Percentiles rank a stretch among this genome's conserved stretches.
These are phyloP conservation scores for Ciconia stormi DNA, from an alignment of 2,113 vertebrate species.

Conservation along the genomic window DNA sequence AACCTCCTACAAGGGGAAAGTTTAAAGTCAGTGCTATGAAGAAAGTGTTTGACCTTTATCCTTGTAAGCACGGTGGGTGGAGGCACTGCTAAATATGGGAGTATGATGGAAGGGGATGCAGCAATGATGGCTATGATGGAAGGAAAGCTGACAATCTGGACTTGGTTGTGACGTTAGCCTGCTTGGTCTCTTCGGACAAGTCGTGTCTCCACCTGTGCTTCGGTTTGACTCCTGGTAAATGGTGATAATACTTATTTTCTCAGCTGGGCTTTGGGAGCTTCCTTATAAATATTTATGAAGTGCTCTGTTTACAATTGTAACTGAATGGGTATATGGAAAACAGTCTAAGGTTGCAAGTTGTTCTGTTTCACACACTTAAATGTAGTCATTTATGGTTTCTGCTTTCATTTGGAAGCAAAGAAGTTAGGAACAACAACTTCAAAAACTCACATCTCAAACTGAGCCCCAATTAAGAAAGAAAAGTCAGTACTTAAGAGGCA, in stretches of 20 bases:
- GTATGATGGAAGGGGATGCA: neutral
- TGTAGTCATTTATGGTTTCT: neutral
- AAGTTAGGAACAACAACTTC: neutral
- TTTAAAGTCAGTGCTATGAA: neutral
- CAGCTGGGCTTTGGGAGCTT: constrained; percentile 18
- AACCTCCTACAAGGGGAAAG: neutral
- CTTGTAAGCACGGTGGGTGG: neutral
- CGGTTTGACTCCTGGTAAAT: neutral
- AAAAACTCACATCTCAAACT: neutral
- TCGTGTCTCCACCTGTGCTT: neutral
- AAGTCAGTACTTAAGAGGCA: neutral
- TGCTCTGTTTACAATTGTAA: constrained; percentile 2
- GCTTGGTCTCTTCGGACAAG: neutral
- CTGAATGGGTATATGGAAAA: neutral
- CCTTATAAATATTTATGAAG: constrained; percentile 32
- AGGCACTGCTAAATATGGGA: neutral
- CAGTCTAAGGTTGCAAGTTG: neutral
- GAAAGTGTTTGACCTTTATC: neutral
- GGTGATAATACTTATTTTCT: constrained; percentile 24
- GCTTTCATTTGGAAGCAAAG: neutral
- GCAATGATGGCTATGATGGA: neutral
- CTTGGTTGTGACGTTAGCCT: neutral
- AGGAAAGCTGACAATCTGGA: neutral
- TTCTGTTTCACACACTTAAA: neutral
- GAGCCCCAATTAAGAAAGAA: neutral